Conservation (phyloP, 2,797 vertebrate genomes). For the Trachops cirrhosus region DNA sequence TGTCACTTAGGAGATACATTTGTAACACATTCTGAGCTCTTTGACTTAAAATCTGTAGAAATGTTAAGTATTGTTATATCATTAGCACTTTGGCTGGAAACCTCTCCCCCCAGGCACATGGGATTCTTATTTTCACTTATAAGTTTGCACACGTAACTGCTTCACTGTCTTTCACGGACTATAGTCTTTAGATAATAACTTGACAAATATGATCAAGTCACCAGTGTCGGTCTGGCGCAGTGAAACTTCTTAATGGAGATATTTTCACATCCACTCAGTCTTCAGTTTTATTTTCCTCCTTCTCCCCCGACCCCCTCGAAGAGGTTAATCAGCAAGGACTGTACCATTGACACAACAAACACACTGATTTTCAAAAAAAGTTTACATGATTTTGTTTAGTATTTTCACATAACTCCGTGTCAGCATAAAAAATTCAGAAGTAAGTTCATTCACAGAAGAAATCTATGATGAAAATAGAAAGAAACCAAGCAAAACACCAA, state of each 20-base stretch:
- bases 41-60: constrained; percentile 50
- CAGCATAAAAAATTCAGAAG: background rate
- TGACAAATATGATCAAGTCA: constrained; percentile 60
- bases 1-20: constrained; percentile 44
- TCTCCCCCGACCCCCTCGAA: background rate
- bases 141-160: constrained; percentile 70
- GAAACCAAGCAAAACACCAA: background rate
- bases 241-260: constrained; percentile 43
- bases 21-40: constrained; percentile 39
- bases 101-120: constrained; percentile 51
- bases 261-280: constrained; percentile 3
- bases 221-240: constrained; percentile 13
- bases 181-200: constrained; percentile 60
- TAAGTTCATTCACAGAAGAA: constrained; percentile 32
- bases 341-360: background rate
- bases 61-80: constrained; percentile 53
- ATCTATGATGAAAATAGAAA: background rate
- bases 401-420: constrained; percentile 29
- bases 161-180: constrained; percentile 56
- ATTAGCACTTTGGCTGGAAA: constrained; percentile 68
- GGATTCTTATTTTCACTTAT: constrained; percentile 68
- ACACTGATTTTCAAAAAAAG: background rate
- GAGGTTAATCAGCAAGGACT: constrained; percentile 33
- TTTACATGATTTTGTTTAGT: background rate
- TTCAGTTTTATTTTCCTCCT: background rate